Evolutionary conservation across 2,888 invertebrate species (phyloP).

Genomic region (Macrophya annulata): DNA sequence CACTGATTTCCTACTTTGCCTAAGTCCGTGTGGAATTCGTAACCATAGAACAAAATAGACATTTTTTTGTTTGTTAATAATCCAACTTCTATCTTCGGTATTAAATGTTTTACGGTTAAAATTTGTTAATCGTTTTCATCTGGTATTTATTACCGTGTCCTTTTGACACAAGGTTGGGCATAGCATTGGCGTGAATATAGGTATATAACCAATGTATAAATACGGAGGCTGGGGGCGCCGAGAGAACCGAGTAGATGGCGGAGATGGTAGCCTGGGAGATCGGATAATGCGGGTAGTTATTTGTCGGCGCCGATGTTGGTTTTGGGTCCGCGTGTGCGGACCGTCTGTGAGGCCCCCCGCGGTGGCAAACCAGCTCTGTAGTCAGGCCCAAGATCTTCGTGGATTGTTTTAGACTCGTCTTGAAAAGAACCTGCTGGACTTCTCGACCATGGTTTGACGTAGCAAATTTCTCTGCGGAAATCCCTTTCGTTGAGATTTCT

Average conservation of each 20-base stretch:
- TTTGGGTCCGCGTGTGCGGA: constrained; percentile 72
- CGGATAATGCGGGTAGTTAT: constrained; percentile 79
- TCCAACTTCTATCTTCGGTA: not conserved
- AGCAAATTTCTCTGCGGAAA: constrained; percentile 38
- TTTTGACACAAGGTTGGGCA: constrained; percentile 40
- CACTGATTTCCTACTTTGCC: no score
- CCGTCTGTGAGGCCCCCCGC: constrained; percentile 76
- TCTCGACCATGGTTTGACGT: not conserved
- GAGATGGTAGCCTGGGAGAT: constrained; percentile 78
- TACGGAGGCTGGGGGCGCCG: constrained; percentile 55
- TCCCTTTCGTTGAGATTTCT: not conserved
- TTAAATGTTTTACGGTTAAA: constrained; percentile 46
- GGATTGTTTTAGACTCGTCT: constrained; percentile 52
- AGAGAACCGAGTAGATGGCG: constrained; percentile 58
- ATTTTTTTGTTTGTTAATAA: not conserved
- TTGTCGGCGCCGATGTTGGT: constrained; percentile 79
- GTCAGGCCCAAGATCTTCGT: constrained; percentile 44
- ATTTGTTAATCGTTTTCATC: constrained; percentile 52
- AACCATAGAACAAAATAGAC: not conserved
- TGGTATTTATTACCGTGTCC: constrained; percentile 54
- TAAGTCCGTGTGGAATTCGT: not conserved
- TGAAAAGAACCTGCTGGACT: constrained; percentile 35
- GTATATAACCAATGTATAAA: constrained; percentile 51
- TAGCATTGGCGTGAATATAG: constrained; percentile 43
- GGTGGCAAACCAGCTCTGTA: constrained; percentile 73